A percentile compares a stretch with the other conserved stretches of the same genome.
Evolutionary conservation across 1,140 invertebrate genomes (phyloP).

Genomic region (Drosophila gunungcola): DNA sequence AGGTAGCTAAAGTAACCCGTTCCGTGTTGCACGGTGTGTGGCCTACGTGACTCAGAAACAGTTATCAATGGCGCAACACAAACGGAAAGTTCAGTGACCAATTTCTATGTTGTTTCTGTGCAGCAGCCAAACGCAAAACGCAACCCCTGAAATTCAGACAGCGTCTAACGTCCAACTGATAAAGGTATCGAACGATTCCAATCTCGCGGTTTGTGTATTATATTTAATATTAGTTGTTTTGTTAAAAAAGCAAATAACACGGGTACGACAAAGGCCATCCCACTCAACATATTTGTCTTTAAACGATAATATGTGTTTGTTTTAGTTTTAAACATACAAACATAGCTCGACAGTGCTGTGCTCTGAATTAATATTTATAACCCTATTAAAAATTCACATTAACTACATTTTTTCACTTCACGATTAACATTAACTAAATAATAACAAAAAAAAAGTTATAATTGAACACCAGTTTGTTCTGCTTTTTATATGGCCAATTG

Average conservation of each 20-base stretch:
- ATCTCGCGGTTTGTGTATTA: not conserved
- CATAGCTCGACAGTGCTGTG: too few species aligned
- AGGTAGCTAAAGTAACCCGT: slow-evolving; percentile 19
- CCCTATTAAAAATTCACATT: too few species aligned
- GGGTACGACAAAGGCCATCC: slow-evolving; percentile 13
- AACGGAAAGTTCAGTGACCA: slow-evolving; percentile 74
- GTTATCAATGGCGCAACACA: slow-evolving; percentile 82
- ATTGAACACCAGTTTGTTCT: slow-evolving; percentile 29
- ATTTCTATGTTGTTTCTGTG: slow-evolving; percentile 50
- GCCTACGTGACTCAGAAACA: slow-evolving; percentile 83
- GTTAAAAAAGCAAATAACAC: slow-evolving; percentile 13
- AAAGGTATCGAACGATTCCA: slow-evolving; percentile 27
- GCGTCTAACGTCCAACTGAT: slow-evolving; percentile 38
- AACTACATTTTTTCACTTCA: too few species aligned
- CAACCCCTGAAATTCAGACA: slow-evolving; percentile 33
- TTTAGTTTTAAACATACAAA: not conserved
- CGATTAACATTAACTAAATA: not conserved
- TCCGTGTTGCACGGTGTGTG: slow-evolving; percentile 68
- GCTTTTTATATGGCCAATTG: slow-evolving; percentile 35
- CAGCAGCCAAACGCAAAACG: slow-evolving; percentile 43
- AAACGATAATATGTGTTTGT: too few species aligned
- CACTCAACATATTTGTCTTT: not conserved
- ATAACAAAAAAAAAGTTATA: not conserved
- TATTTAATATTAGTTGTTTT: slow-evolving; percentile 5
- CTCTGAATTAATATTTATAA: too few species aligned